Evolutionary conservation across 1,140 invertebrate genomes (phyloP), one percentile per base, ranked within the genome.

Genomic region (Drosophila carrolli): DNA sequence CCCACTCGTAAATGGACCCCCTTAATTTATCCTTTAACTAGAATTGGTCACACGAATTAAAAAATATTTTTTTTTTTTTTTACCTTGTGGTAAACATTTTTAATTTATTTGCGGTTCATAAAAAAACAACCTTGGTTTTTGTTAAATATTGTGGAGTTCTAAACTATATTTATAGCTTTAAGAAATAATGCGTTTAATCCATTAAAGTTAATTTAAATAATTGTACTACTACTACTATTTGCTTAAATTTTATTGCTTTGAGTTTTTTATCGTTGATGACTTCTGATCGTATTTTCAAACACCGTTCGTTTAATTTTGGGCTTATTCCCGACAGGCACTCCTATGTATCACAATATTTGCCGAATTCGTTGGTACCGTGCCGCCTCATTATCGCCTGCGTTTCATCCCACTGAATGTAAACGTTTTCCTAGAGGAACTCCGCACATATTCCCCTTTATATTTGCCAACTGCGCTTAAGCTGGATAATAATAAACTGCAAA

Each of bases 401-500:
- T 70, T 54, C 63, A 70, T 46, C 32, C 47, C 47, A 63, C 16
- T 75, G 56, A 65, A 51, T 62, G 74, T 76, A 58, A 76, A 76
- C 61, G 41, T 67, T 75, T 74, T 65, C 51, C 50, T 43, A 75
- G 47, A 63, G 59, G 48, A 35, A 67, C 37, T 40, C 43, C 53
- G 41, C 48, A 59, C 44, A 57, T 59, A 57, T 40, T 70, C 37
- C 16, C 67, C 54, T 70, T 72, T 72, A 71, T 71, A 72, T 72
- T 72, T 72, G 65, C 68, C 68, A 50, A 72, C 67, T 71, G 66
- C 67, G 51, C 67, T 71, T 71, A 71, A 71, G 66, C 68, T 72
- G 68, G 53, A 72, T 71, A 72, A 72, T 71, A 72, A 72, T 58
- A 72, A 71, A 72, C 68, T 72, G 66, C 65, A 72, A 58, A 58